Evolutionary conservation across 2,113 vertebrate species (phyloP), one percentile per base, ranked within the genome.

Genomic region (Neopipo cinnamomea): DNA sequence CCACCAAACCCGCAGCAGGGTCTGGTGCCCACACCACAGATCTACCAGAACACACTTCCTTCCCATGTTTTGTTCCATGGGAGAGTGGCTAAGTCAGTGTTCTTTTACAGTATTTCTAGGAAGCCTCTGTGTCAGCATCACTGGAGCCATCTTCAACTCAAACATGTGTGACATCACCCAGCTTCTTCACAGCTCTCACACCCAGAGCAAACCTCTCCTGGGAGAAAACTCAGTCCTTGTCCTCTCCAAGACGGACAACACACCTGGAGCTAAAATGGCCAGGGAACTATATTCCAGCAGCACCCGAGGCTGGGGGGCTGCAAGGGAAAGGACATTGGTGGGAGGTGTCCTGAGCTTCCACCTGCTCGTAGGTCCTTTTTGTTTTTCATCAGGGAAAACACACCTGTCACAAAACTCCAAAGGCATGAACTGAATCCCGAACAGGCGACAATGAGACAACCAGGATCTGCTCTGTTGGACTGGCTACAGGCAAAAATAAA

Each of bases 311-410:
- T 84, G 28, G 33, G 7, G 5, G 13, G 35, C 67, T 85, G 41
- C 49, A 33, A 13, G 16, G 31, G 28, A n/a, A 53, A 33, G 27
- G 30, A 11, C 24, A 6, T 2, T 37, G 27, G 6, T 5, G 4
- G 22, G 4, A 23, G 11, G 39, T 35, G 35, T 11, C 37, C 18
- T 15, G 13, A 11, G 39, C 39, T 31, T 25, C 37, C 30, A 37
- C 20, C 49, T 53, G 31, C 66, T 31, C 7, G 0, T 6, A 42
- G 52, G 37, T 35, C 10, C 5, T 46, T 16, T 39, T 3, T 8
- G 46, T 20, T 15, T 25, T 49, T 6, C 1, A 0, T 55, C 30
- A 33, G 58, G 25, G 39, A 65, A 85, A 78, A 65, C 2, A 4
- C 35, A 28, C 21, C 24, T 18, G 8, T 21, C 22, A 17, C 63